Percentiles rank a stretch among this genome's conserved stretches.
Evolutionary conservation across 2,888 invertebrate genomes (phyloP).

Genomic region (Tubiluchus corallicola): DNA sequence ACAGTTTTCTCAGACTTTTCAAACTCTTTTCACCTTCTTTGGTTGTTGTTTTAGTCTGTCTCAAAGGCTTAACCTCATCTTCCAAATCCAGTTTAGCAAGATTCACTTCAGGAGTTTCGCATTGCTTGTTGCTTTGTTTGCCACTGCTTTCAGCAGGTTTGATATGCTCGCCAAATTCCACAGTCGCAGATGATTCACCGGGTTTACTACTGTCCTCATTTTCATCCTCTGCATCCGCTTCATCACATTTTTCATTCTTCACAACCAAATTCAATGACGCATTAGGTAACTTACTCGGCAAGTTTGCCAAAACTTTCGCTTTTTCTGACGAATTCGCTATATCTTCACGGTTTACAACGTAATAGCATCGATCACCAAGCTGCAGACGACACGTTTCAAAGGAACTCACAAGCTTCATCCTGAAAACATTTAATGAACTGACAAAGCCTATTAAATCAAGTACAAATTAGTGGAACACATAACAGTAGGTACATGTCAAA

Average conservation of each 20-base stretch:
- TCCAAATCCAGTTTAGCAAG: too few relatives aligned
- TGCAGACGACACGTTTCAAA: slow-evolving; percentile 72
- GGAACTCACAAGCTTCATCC: slow-evolving; percentile 56
- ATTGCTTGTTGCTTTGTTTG: neutral
- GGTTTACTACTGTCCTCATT: slow-evolving; percentile 5
- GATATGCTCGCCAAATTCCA: neutral
- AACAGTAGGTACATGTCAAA: too few relatives aligned
- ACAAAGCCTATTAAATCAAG: too few relatives aligned
- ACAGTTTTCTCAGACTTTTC: too few relatives aligned
- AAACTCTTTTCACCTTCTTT: too few relatives aligned
- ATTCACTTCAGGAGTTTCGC: too few relatives aligned
- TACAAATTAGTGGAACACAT: too few relatives aligned
- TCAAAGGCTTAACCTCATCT: slow-evolving; percentile 19
- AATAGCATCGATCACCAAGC: slow-evolving; percentile 68
- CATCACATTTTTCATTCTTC: slow-evolving; percentile 24
- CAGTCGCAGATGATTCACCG: slow-evolving; percentile 22
- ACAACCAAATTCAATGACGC: slow-evolving; percentile 14
- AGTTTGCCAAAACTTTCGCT: too few relatives aligned
- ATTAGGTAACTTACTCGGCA: neutral
- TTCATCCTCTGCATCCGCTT: slow-evolving; percentile 10
- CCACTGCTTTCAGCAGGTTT: neutral
- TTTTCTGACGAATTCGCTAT: too few relatives aligned
- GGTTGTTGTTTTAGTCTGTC: too few relatives aligned
- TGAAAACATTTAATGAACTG: too few relatives aligned
- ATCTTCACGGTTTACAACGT: slow-evolving; percentile 56